Base-by-base conservation (phyloP, 2,113 vertebrate species). In the Toxotes jaculatrix region DNA sequence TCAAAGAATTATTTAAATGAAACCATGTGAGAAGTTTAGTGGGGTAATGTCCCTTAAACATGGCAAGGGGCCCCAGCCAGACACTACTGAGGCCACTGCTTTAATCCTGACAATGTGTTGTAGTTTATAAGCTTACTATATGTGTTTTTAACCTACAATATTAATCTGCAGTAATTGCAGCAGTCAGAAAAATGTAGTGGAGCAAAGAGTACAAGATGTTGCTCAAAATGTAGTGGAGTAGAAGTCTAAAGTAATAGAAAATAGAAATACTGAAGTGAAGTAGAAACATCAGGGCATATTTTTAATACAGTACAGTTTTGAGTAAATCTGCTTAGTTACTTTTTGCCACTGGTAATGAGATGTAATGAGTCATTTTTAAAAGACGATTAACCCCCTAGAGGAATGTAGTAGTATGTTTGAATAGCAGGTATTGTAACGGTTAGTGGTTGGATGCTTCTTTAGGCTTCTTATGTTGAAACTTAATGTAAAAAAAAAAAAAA, bases 1-100 rank as follows among this genome's bases (percentile, higher is more conserved):
- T 63, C 34, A 64, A 61, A 80, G 4, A 17, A 14, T 55, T 53
- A 55, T 40, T 67, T 51, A 62, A 72, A 72, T 80, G 40, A 73
- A 81, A 73, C n/a, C 38, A 57, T 40, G 55, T 67, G 67, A 56
- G 4, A 47, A 0, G 8, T 67, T 67, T 55, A 55, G 21, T 60
- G 34, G 36, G 51, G 23, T 47, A 49, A 49, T 55, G 17, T 62
- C 17, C 34, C 16, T 70, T 75, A 68, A 55, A 59, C 0, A 4
- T 36, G 19, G 31, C 17, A 21, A 34, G 10, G 64, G 45, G 10
- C 45, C 65, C 17, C 34, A 62, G 51, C 10, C 51, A 21, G 19
- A 32, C 6, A 16, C 1, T 10, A 13, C 40, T 45, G 10, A 19
- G 10, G 9, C 23, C 51, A 53, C 45, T 7, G 8, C n/a, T 69